A percentile compares a stretch with the other conserved stretches of the same genome.
Conservation (phyloP, 2,113 vertebrate genomes). For the Centropus unirufus region DNA sequence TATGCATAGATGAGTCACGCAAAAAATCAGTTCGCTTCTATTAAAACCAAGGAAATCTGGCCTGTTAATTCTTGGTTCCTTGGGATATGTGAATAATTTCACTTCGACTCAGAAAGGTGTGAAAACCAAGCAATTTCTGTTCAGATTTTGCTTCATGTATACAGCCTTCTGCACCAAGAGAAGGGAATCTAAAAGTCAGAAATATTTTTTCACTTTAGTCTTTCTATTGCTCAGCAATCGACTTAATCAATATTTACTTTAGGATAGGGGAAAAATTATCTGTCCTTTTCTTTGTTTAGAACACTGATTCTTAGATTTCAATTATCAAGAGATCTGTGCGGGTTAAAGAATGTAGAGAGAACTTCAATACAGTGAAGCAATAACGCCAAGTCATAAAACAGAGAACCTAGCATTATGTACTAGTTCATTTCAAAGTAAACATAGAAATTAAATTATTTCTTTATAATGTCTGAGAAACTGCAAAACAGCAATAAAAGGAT, state of each 20-base stretch:
- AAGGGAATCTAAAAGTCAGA: not conserved
- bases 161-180: not conserved
- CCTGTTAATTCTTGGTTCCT: not conserved
- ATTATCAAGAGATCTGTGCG: not conserved
- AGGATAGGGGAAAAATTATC: not conserved
- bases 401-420: not conserved
- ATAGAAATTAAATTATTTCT: slow-evolving; percentile 19
- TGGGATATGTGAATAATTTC: not conserved
- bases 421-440: slow-evolving; percentile 28
- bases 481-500: slow-evolving; percentile 11
- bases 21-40: not conserved
- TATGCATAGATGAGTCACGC: not conserved
- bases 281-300: not conserved
- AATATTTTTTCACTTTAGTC: not conserved
- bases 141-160: not conserved
- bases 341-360: not conserved
- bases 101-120: not conserved
- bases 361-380: not conserved
- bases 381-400: not conserved
- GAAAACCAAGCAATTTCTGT: not conserved
- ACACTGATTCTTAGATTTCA: not conserved
- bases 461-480: not conserved
- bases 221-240: not conserved
- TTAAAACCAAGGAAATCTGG: not conserved
- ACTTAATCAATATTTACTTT: not conserved